Evolutionary conservation across 2,113 vertebrate species (phyloP).

Genomic region (Atlantisia rogersi): DNA sequence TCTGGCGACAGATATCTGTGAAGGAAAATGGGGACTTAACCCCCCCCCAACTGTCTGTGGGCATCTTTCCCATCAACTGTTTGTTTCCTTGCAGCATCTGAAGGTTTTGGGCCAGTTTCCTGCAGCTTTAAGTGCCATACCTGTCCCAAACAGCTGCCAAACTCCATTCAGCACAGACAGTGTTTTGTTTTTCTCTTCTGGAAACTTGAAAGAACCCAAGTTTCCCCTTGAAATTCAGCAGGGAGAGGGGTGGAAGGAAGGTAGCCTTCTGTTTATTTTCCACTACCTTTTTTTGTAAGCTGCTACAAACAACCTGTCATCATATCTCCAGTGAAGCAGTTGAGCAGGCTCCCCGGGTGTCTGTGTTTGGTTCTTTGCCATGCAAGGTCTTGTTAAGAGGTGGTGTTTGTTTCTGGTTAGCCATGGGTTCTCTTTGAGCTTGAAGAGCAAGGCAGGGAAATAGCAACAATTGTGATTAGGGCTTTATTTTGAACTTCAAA

Average conservation of each 20-base stretch:
- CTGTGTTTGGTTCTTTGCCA: slow-evolving; percentile 4
- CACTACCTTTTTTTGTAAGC: neutral
- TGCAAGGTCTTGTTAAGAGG: slow-evolving; percentile 11
- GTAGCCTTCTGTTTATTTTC: slow-evolving; percentile 13
- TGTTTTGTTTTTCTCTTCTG: neutral
- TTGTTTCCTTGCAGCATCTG: neutral
- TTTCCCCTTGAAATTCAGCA: neutral
- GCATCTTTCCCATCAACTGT: slow-evolving; percentile 13
- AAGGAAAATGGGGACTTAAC: neutral
- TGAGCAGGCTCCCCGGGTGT: slow-evolving; percentile 23
- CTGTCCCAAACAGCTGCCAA: slow-evolving; percentile 42
- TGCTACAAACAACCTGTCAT: slow-evolving; percentile 13
- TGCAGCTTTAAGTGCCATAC: neutral
- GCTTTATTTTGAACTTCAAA: neutral
- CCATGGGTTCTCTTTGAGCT: neutral
- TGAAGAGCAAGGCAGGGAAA: neutral
- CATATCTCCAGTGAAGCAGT: neutral
- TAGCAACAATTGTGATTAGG: neutral
- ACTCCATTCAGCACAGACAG: neutral
- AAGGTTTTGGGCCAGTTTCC: neutral
- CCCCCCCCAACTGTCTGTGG: neutral
- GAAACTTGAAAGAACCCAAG: neutral
- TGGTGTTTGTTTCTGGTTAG: slow-evolving; percentile 29
- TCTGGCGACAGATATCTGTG: neutral
- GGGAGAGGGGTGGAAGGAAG: neutral